phyloP scores from a whole-genome alignment of 2,888 invertebrate species.

The Cryptocephalus moraei region DNA sequence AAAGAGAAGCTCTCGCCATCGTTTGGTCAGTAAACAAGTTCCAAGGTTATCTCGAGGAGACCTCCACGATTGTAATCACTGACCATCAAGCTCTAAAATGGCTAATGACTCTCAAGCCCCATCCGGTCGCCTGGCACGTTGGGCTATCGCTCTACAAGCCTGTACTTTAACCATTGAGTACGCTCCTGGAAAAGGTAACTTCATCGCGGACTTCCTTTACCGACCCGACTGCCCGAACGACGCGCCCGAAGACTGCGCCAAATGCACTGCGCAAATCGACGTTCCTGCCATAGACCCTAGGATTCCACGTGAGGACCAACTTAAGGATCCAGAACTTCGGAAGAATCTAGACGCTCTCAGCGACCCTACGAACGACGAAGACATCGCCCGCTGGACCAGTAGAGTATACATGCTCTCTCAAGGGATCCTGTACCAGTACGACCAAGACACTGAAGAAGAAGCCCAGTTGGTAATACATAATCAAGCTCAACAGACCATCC shows the following conservation, averaged over 20 bases:
- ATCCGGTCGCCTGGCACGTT: conserved; percentile 34
- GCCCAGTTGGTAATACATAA: neutral
- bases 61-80: conserved; percentile 27
- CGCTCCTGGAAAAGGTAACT: conserved; percentile 29
- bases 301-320: neutral
- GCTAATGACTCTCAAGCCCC: conserved; percentile 31
- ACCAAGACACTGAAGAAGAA: conserved; percentile 3
- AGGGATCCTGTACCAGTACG: conserved; percentile 1
- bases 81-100: conserved; percentile 40
- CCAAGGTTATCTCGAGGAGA: conserved; percentile 31
- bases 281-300: neutral
- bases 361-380: neutral
- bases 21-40: conserved; percentile 31
- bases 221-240: neutral
- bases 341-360: conserved; percentile 1
- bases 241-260: neutral
- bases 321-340: conserved; percentile 1
- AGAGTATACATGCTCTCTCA: conserved; percentile 1
- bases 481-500: neutral
- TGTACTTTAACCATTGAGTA: conserved; percentile 31
- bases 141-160: conserved; percentile 33
- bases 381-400: neutral
- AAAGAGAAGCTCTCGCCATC: conserved; percentile 17
- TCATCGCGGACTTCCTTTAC: conserved; percentile 2
- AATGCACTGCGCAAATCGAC: conserved; percentile 1